A percentile compares a stretch with the other conserved stretches of the same genome.
Conservation (phyloP, 1,140 invertebrate genomes). For the Pseudachorutes palmiensis region DNA sequence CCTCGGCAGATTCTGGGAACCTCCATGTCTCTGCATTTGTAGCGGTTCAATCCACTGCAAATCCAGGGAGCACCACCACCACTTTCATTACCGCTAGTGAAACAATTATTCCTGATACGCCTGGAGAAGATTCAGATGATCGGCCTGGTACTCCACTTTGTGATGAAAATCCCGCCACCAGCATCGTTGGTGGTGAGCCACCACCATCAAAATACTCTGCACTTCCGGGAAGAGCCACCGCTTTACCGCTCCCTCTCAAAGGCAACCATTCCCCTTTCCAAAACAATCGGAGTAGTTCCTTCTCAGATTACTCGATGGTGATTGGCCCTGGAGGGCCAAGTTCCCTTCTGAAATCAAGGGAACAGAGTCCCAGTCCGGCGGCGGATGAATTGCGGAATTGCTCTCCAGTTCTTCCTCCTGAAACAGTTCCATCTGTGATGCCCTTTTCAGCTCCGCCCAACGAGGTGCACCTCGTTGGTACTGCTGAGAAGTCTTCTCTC, state of each 20-base stretch:
- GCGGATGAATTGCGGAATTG: not conserved
- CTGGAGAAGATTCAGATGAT: slow-evolving; percentile 42
- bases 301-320: too few species aligned
- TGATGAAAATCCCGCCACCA: slow-evolving; percentile 53
- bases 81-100: slow-evolving; percentile 25
- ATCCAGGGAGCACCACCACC: slow-evolving; percentile 2
- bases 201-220: not conserved
- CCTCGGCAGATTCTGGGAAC: slow-evolving; percentile 36
- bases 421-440: not conserved
- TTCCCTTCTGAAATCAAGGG: too few species aligned
- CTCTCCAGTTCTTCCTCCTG: not conserved
- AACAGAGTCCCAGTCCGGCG: too few species aligned
- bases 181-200: not conserved
- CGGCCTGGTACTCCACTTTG: slow-evolving; percentile 72
- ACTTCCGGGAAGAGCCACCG: too few species aligned
- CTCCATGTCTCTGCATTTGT: slow-evolving; percentile 7
- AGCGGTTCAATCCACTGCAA: slow-evolving; percentile 10
- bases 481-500: slow-evolving; percentile 4
- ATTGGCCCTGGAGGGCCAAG: too few species aligned
- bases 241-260: too few species aligned
- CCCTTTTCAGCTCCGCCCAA: not conserved
- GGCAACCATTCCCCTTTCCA: too few species aligned
- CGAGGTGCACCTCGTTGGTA: not conserved
- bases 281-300: too few species aligned
- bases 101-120: not conserved